Percentiles rank a stretch among this genome's conserved stretches.
Evolutionary conservation across 2,113 vertebrate genomes (phyloP).

Genomic region (Leptocoma aspasia): DNA sequence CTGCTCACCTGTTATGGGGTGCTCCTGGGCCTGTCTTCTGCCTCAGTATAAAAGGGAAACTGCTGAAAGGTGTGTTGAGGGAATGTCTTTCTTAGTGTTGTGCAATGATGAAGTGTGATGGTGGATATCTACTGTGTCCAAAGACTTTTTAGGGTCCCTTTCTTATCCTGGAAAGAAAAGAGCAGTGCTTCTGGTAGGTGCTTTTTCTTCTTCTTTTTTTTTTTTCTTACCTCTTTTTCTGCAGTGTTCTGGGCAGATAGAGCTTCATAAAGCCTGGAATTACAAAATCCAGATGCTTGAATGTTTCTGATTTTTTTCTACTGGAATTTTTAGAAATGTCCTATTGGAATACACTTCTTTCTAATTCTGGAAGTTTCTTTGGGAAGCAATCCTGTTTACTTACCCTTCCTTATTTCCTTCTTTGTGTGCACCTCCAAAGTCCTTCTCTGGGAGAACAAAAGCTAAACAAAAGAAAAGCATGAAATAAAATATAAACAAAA

Average conservation of each 20-base stretch:
- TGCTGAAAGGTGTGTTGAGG: accelerated
- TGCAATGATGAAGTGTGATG: accelerated
- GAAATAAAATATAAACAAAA: neutral
- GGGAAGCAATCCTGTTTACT: neutral
- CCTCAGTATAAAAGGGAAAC: accelerated
- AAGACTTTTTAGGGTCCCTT: accelerated
- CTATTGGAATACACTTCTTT: neutral
- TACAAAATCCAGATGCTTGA: neutral
- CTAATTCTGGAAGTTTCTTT: neutral
- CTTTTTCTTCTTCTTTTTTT: neutral
- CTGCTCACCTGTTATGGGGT: accelerated
- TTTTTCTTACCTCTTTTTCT: neutral
- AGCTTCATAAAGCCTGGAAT: neutral
- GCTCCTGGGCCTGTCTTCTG: accelerated
- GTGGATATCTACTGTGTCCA: accelerated
- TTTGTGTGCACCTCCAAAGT: neutral
- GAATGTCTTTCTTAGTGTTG: accelerated
- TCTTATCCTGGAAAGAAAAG: neutral
- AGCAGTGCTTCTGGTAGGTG: neutral
- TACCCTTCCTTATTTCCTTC: accelerated
- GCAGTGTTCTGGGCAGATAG: neutral
- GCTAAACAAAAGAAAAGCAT: neutral
- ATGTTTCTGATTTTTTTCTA: neutral
- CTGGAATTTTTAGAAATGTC: neutral
- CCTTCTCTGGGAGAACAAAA: neutral